phyloP scores from a whole-genome alignment of 2,888 invertebrate species.

The Nymphalis polychloros region DNA sequence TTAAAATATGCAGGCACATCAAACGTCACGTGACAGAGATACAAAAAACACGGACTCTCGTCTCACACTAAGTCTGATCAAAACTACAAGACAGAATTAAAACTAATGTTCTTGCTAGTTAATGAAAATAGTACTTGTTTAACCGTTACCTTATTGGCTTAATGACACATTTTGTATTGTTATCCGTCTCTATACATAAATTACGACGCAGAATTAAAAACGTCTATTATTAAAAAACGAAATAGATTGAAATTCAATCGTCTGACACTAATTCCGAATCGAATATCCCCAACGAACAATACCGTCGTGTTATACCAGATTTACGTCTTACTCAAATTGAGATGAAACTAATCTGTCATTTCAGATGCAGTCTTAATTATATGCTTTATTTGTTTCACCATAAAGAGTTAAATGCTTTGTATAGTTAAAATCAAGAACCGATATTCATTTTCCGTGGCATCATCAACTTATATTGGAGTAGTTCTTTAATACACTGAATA shows the following conservation, averaged over 20 bases:
- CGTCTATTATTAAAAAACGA: background rate
- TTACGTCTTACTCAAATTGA: slow-evolving; percentile 55
- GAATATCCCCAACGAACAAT: slow-evolving; percentile 41
- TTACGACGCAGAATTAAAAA: background rate
- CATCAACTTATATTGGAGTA: background rate
- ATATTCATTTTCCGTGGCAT: background rate
- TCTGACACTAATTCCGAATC: slow-evolving; percentile 31
- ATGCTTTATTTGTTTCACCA: background rate
- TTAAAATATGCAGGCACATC: too few species aligned
- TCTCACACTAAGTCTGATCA: too few species aligned
- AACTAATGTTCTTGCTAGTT: too few species aligned
- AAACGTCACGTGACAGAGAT: too few species aligned
- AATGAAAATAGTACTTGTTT: too few species aligned
- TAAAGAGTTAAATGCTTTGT: background rate
- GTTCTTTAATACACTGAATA: background rate
- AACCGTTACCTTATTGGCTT: too few species aligned
- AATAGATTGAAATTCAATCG: slow-evolving; percentile 16
- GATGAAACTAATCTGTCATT: slow-evolving; percentile 55
- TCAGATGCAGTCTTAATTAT: background rate
- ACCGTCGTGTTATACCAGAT: slow-evolving; percentile 52
- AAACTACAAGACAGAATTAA: too few species aligned
- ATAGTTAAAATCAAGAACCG: background rate
- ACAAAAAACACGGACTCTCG: too few species aligned
- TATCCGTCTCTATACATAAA: background rate
- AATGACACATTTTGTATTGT: too few species aligned